Evolutionary conservation across 2,888 invertebrate genomes (phyloP).

Genomic region (Eupithecia subumbrata): DNA sequence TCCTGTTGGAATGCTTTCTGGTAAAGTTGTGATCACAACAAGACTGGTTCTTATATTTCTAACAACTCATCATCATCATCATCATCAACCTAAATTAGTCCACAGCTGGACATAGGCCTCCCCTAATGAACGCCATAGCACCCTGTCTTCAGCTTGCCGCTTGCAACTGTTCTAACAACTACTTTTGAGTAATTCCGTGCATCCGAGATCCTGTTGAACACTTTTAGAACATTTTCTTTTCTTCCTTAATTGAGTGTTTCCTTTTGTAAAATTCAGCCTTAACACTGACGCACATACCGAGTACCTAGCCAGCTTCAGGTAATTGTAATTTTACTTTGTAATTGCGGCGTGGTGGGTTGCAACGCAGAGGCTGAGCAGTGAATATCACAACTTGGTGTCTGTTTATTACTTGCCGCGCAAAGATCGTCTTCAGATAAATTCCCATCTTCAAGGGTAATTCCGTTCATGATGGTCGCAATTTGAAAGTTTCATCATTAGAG

Average conservation of each 20-base stretch:
- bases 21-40: background rate
- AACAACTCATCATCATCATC: too few relatives aligned
- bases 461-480: conserved; percentile 1
- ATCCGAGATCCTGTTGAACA: background rate
- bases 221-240: background rate
- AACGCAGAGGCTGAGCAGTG: background rate
- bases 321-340: too few relatives aligned
- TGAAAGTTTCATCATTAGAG: conserved; percentile 22
- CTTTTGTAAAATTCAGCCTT: background rate
- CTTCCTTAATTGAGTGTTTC: background rate
- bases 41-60: background rate
- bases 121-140: too few relatives aligned
- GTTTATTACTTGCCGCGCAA: conserved; percentile 1
- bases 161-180: background rate
- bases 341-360: background rate
- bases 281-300: background rate
- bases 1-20: background rate
- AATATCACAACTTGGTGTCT: background rate
- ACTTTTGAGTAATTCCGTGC: background rate
- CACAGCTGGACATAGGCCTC: too few relatives aligned
- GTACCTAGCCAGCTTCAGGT: too few relatives aligned
- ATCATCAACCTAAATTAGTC: too few relatives aligned
- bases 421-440: background rate
- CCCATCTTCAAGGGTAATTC: conserved; percentile 2
- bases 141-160: too few relatives aligned